Evolutionary conservation across 2,113 vertebrate genomes (phyloP), one percentile per base, ranked within the genome.

Genomic region (Argyrosomus japonicus): DNA sequence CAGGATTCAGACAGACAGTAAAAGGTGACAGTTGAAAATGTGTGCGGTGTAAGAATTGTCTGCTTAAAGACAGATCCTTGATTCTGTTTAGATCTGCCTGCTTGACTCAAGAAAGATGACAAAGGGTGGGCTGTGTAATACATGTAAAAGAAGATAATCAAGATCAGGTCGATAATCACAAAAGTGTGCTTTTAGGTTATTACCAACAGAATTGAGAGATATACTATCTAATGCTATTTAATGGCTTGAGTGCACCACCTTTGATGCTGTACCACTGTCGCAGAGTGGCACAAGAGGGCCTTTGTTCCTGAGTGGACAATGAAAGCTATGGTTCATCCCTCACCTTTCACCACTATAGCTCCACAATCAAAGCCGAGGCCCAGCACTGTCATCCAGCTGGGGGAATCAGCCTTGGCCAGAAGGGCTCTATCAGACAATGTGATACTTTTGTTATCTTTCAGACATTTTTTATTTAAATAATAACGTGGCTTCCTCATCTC

Each of bases 261-360:
- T 82, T 94, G 83, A 88, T 87, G 80, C 83, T 91, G 36, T 84
- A 76, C 65, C 73, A 75, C 36, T 71, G 57, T 70, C 77, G 67
- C 81, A 79, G 7, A 79, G 68, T 76, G 63, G 73, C 56, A 50
- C 77, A 86, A 85, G 56, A 79, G 21, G 15, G 78, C 68, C 72
- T 92, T 93, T 93, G 84, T 91, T 94, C 71, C 79, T 64, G 68
- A 77, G 68, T 74, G 68, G 83, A 92, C 87, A 88, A 85, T 83
- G 80, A 87, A 80, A 82, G 80, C 79, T 72, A 57, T 47, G 73
- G 84, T 76, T 82, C 80, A 80, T 79, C 72, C 64, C 77, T 88
- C 79, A 90, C 67, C 87, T 87, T 75, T 83, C 68, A 71, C 75
- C 32, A 12, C 61, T 58, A 15, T 69, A 81, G 68, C 40, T 58